Evolutionary conservation across 1,140 invertebrate genomes (phyloP).

Genomic region (Plodia interpunctella): DNA sequence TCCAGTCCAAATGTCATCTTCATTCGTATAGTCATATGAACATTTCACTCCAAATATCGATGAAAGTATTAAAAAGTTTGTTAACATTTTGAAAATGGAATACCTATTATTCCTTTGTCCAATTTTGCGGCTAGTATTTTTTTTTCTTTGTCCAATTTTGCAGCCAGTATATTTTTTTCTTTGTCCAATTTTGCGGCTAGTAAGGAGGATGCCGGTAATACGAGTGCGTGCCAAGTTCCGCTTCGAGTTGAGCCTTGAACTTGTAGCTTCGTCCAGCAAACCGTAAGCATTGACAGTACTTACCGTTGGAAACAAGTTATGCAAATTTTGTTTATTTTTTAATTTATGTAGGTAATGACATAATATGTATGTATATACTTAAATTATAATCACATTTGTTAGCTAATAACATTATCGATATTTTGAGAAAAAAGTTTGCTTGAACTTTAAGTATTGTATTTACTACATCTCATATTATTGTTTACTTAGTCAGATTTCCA

Average conservation of each 20-base stretch:
- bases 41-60: neutral
- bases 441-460: too few relatives aligned
- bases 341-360: too few relatives aligned
- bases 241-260: neutral
- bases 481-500: too few relatives aligned
- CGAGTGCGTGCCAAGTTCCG: neutral
- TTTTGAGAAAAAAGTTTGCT: too few relatives aligned
- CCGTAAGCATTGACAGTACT: neutral
- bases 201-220: neutral
- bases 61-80: neutral
- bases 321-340: neutral
- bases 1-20: slow-evolving; percentile 3
- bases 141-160: neutral
- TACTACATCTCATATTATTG: too few relatives aligned
- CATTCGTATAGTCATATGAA: neutral
- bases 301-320: slow-evolving; percentile 4
- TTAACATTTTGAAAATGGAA: neutral
- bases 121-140: neutral
- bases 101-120: too few relatives aligned
- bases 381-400: too few relatives aligned
- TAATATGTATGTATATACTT: too few relatives aligned
- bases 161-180: neutral
- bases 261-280: neutral
- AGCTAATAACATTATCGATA: too few relatives aligned
- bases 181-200: neutral